A percentile compares a stretch with the other conserved stretches of the same genome.
phyloP scores from a whole-genome alignment of 2,797 vertebrate genomes.

The Poecile montanus region DNA sequence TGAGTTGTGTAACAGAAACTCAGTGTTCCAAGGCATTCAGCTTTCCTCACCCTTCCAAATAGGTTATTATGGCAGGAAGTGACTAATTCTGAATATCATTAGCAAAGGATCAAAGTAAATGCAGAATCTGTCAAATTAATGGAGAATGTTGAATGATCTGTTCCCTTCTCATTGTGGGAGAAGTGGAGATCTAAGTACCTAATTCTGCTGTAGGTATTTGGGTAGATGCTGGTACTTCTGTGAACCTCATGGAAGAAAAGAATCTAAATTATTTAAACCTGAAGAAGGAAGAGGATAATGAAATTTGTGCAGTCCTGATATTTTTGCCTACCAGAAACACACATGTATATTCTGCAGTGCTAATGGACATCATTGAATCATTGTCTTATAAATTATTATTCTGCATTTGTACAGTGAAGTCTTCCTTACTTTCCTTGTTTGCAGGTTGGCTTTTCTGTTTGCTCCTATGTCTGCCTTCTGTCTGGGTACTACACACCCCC shows the following conservation, averaged over 20 bases:
- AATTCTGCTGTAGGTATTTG: neutral
- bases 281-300: neutral
- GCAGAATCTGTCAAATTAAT: neutral
- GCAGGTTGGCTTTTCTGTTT: constrained; percentile 87
- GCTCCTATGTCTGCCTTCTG: constrained; percentile 76
- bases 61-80: neutral
- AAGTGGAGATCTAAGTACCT: neutral
- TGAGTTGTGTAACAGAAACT: neutral
- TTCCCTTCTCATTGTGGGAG: neutral
- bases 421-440: neutral
- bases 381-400: neutral
- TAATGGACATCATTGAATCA: neutral
- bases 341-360: neutral
- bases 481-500: constrained; percentile 76
- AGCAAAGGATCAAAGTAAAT: constrained; percentile 1
- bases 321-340: neutral
- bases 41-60: neutral
- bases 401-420: neutral
- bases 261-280: neutral
- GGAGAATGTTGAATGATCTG: neutral
- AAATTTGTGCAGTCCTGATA: neutral
- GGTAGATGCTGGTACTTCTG: neutral
- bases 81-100: neutral
- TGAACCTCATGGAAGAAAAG: neutral
- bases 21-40: neutral